Evolutionary conservation across 1,140 invertebrate genomes (phyloP).

Genomic region (Riptortus pedestris): DNA sequence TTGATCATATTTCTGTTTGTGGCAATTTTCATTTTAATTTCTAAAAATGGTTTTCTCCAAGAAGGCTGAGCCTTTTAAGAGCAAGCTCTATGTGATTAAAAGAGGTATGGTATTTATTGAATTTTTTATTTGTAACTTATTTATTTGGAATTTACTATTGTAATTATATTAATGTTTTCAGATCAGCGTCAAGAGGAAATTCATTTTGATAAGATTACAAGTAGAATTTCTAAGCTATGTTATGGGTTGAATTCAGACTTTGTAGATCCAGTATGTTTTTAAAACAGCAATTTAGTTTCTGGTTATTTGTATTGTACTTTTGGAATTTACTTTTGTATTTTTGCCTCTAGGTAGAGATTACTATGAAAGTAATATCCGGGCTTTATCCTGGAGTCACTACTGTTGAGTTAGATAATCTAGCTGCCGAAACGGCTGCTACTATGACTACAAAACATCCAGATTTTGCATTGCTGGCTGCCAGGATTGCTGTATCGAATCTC

Average conservation of each 20-base stretch:
- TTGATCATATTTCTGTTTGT: background rate
- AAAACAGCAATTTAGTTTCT: background rate
- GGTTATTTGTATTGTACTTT: background rate
- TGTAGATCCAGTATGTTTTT: slow-evolving; percentile 77
- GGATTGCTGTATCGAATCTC: slow-evolving; percentile 92
- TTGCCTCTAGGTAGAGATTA: slow-evolving; percentile 58
- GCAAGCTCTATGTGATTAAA: slow-evolving; percentile 27
- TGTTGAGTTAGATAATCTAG: slow-evolving; percentile 91
- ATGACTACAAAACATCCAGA: slow-evolving; percentile 95
- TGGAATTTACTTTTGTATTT: slow-evolving; percentile 32
- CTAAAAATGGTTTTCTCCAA: slow-evolving; percentile 20
- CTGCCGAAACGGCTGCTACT: slow-evolving; percentile 90
- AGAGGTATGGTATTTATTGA: slow-evolving; percentile 21
- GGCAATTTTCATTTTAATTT: background rate
- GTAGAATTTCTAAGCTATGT: slow-evolving; percentile 86
- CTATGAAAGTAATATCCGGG: slow-evolving; percentile 81
- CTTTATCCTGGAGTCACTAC: slow-evolving; percentile 94
- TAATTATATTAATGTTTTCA: slow-evolving; percentile 36
- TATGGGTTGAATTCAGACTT: slow-evolving; percentile 93
- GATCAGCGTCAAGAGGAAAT: slow-evolving; percentile 87
- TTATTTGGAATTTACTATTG: background rate
- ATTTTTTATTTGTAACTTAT: background rate
- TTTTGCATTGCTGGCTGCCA: slow-evolving; percentile 88
- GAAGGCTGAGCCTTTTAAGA: slow-evolving; percentile 12
- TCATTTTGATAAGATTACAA: slow-evolving; percentile 96